Percentiles rank a stretch among this genome's conserved stretches.
Conservation (phyloP, 2,888 invertebrate genomes). For the Flexamia atlantica region DNA sequence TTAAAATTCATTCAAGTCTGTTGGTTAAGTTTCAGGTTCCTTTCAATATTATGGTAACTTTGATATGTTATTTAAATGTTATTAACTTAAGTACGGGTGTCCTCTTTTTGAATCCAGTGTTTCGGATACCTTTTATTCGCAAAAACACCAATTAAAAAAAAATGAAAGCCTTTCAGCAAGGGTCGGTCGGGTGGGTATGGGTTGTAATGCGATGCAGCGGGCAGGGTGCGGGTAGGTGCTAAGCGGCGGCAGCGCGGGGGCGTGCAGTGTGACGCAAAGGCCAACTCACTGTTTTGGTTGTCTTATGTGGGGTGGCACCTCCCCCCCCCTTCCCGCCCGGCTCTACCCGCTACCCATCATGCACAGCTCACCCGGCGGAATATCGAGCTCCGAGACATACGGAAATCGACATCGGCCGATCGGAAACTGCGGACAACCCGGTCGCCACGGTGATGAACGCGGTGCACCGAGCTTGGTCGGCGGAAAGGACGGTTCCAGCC, state of each 20-base stretch:
- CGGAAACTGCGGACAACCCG: slow-evolving; percentile 21
- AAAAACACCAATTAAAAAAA: too few relatives aligned
- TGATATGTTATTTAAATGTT: too few relatives aligned
- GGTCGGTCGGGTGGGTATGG: too few relatives aligned
- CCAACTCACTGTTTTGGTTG: slow-evolving; percentile 48
- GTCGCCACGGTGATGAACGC: not conserved
- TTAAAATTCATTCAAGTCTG: too few relatives aligned
- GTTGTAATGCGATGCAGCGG: not conserved
- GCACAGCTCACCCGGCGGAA: slow-evolving; percentile 38
- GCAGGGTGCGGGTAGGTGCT: not conserved
- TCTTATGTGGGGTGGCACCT: slow-evolving; percentile 34
- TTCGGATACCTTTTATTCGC: too few relatives aligned
- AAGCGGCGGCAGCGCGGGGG: not conserved
- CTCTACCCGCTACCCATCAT: slow-evolving; percentile 17
- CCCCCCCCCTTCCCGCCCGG: not conserved
- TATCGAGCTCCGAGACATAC: not conserved
- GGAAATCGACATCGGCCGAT: not conserved
- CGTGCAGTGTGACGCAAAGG: slow-evolving; percentile 26
- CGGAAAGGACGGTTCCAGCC: too few relatives aligned
- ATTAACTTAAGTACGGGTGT: too few relatives aligned
- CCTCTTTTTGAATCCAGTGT: too few relatives aligned
- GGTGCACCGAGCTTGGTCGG: not conserved
- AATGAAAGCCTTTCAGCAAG: too few relatives aligned
- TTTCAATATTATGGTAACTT: too few relatives aligned
- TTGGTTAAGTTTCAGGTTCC: too few relatives aligned